Base-by-base conservation (phyloP, 2,113 vertebrate species). In the Notarius lentiginosus region DNA sequence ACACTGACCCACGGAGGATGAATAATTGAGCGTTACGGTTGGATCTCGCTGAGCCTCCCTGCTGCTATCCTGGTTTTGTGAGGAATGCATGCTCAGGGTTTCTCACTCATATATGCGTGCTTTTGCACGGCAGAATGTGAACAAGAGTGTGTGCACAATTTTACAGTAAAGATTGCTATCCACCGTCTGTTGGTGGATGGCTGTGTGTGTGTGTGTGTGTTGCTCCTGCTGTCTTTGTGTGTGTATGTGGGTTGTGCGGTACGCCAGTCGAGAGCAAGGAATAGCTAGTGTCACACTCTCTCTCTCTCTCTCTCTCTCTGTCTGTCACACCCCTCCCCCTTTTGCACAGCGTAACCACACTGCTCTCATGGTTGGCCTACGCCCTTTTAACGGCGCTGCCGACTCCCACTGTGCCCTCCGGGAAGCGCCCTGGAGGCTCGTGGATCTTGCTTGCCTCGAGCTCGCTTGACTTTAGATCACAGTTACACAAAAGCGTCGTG, bases 11-110 rank as follows among this genome's bases (percentile, higher is more conserved):
- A 56, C 3, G 82, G 56, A 70, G 20, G 55, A 88, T 88, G 63
- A 85, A 88, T 88, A 88, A 88, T 88, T 88, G 87, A 88, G 87
- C 53, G 77, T 53, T 88, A 41, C 30, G 68, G 65, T 83, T 47
- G 77, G 79, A 79, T 68, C 87, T 75, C 22, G 53, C 83, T 5
- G 17, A 58, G 87, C 77, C 84, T 81, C 65, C 77, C 87, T 82
- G 77, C 87, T 30, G 87, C 66, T 63, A 2, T n/a, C 30, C 27
- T 85, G 53, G 14, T 63, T 65, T 66, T 79, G 17, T 79, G 30
- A 9, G 58, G 11, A 14, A 5, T 11, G 15, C n/a, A 41, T 24
- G 27, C 4, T 14, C 51, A 47, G 53, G 24, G 58, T 10, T 79
- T 51, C 47, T 27, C 41, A 63, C 56, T 72, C 56, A 5, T 53